These are phyloP conservation scores for Pinctada fucata DNA, from an alignment of 2,888 invertebrate species.

Conservation along the genomic window DNA sequence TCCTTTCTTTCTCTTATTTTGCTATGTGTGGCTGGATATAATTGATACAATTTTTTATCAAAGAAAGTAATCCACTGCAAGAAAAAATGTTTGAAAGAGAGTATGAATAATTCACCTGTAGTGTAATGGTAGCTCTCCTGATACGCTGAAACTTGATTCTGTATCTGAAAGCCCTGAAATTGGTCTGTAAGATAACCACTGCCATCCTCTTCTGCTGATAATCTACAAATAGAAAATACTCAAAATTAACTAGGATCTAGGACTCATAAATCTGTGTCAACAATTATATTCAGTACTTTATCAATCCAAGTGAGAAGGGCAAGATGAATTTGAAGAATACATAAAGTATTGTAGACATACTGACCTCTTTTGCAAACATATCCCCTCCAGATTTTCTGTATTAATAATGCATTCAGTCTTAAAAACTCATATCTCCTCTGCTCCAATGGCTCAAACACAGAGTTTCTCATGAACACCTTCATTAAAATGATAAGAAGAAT, in stretches of 20 bases:
- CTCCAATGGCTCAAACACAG: slow-evolving; percentile 70
- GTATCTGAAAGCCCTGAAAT: slow-evolving; percentile 64
- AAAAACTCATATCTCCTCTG: slow-evolving; percentile 58
- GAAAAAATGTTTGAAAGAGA: too few relatives aligned
- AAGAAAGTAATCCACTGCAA: too few relatives aligned
- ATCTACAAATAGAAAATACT: slow-evolving; percentile 35
- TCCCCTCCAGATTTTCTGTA: slow-evolving; percentile 69
- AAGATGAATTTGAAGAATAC: too few relatives aligned
- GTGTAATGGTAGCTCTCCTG: slow-evolving; percentile 61
- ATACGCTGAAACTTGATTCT: slow-evolving; percentile 62
- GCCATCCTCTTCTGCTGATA: slow-evolving; percentile 61
- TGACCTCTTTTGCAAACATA: slow-evolving; percentile 60
- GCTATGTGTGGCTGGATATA: too few relatives aligned
- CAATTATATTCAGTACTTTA: too few relatives aligned
- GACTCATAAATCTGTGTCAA: too few relatives aligned
- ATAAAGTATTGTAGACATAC: neutral
- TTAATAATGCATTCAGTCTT: slow-evolving; percentile 54
- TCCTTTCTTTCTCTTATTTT: too few relatives aligned
- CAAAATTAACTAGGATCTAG: too few relatives aligned
- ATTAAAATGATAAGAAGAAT: too few relatives aligned
- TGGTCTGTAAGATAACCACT: slow-evolving; percentile 64
- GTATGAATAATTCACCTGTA: slow-evolving; percentile 59
- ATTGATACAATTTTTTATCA: too few relatives aligned
- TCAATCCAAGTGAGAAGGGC: too few relatives aligned
- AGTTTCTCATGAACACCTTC: slow-evolving; percentile 71